A percentile compares a stretch with the other conserved stretches of the same genome.
Conservation (phyloP, 2,888 invertebrate species). For the Heliothis peltigera region DNA sequence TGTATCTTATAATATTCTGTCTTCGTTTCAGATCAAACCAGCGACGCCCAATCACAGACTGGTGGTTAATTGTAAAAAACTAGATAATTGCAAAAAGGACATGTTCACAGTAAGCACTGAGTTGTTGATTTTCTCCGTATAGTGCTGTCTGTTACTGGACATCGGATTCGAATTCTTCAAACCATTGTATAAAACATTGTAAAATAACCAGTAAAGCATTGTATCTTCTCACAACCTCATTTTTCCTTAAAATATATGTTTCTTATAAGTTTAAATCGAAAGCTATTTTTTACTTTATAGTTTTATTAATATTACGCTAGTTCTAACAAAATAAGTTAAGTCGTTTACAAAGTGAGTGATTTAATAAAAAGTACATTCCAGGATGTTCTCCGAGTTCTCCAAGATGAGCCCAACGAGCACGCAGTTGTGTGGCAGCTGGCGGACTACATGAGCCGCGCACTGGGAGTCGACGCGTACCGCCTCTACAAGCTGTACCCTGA, state of each 20-base stretch:
- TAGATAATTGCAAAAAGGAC: conserved; percentile 23
- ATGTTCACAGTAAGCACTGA: conserved; percentile 46
- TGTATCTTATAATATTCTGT: neutral
- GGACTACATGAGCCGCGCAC: conserved; percentile 91
- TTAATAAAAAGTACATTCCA: conserved; percentile 61
- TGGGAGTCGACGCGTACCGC: conserved; percentile 92
- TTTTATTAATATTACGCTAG: too few species aligned
- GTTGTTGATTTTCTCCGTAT: neutral
- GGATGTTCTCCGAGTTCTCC: conserved; percentile 91
- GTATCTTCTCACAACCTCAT: too few species aligned
- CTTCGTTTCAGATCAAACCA: conserved; percentile 23
- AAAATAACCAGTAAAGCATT: too few species aligned
- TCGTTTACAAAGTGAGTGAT: too few species aligned
- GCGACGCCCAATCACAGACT: neutral
- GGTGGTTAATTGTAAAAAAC: neutral
- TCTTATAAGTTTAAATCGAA: too few species aligned
- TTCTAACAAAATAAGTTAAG: too few species aligned
- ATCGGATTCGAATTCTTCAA: too few species aligned
- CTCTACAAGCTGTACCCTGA: conserved; percentile 75
- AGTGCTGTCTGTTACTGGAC: too few species aligned
- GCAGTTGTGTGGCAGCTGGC: conserved; percentile 92
- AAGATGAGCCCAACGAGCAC: conserved; percentile 90
- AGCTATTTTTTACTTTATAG: too few species aligned
- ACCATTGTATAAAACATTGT: too few species aligned
- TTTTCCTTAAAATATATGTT: too few species aligned